Evolutionary conservation across 2,888 invertebrate genomes (phyloP), one percentile per base, ranked within the genome.

Genomic region (Pseudeuparius sepicola): DNA sequence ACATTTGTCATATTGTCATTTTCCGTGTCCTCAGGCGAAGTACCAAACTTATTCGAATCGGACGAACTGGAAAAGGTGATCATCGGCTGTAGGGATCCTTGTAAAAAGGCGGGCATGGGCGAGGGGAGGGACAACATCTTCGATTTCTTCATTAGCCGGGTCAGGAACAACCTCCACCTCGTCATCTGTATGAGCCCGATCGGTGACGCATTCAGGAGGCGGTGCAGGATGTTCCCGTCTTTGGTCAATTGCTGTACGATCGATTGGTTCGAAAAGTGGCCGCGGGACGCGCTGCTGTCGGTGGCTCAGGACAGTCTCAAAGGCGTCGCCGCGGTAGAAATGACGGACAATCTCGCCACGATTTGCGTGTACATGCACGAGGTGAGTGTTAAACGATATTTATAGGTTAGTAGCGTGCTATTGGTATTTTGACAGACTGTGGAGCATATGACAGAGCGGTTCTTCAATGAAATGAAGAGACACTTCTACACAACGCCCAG

Each of bases 251-350:
- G 90, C 56, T 92, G 90, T 53, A 89, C 89, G 0, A 90, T 93
- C 38, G 89, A 93, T 58, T 93, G 93, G 92, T 92, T 89, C 59
- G 78, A 79, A 2, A 86, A 85, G 51, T 92, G 92, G 92, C 90
- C 90, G 0, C 71, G 75, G 7, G 90, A 90, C 53, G 90, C 90
- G 9, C 64, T 92, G 33, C 66, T 83, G 10, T 85, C 87, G 0
- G 90, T 87, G 1, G 88, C 92, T 0, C 57, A 75, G 35, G 82
- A 76, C 41, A 72, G 81, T 31, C 69, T 92, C 20, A 64, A 66
- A 20, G 66, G 71, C 7, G 64, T 81, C 2, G 60, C 71, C 1
- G 24, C 24, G 4, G 56, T 71, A 0, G 66, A 71, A 16, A 58
- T 75, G 30, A 59, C 65, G 2, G 42, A 63, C 1, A 64, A 65